A percentile compares a stretch with the other conserved stretches of the same genome.
Conservation (phyloP, 1,140 invertebrate species). For the Caenorhabditis tropicalis region DNA sequence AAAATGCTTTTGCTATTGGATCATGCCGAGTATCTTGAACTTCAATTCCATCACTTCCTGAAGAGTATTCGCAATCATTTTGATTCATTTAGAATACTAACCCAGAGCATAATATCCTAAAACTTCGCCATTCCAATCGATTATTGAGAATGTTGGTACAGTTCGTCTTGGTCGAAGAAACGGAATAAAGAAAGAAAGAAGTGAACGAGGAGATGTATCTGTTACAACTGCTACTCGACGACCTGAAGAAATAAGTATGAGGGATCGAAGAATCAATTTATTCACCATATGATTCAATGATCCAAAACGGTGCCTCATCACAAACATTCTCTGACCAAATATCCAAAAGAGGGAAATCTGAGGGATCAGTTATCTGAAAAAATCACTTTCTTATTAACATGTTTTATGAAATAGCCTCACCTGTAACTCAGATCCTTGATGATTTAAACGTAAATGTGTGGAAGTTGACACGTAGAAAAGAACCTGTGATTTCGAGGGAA, state of each 20-base stretch:
- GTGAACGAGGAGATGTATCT: neutral
- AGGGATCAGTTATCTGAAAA: conserved; percentile 20
- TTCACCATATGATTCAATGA: conserved; percentile 22
- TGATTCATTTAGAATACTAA: neutral
- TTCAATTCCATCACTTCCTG: conserved; percentile 17
- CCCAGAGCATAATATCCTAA: conserved; percentile 27
- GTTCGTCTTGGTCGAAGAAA: conserved; percentile 12
- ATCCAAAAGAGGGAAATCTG: conserved; percentile 26
- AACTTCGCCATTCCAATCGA: conserved; percentile 39
- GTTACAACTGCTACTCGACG: conserved; percentile 33
- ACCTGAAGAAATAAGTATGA: neutral
- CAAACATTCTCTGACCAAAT: conserved; percentile 30
- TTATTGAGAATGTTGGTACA: conserved; percentile 26
- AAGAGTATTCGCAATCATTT: neutral
- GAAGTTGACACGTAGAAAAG: conserved; percentile 25
- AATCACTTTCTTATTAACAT: neutral
- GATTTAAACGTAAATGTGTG: conserved; percentile 5
- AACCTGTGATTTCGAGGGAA: conserved; percentile 24
- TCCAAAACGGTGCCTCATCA: conserved; percentile 26
- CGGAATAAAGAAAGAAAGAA: conserved; percentile 17
- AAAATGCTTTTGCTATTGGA: conserved; percentile 11
- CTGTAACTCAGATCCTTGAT: conserved; percentile 24
- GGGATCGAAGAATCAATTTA: neutral
- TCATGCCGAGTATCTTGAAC: conserved; percentile 33
- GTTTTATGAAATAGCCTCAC: neutral